These are phyloP conservation scores for Martes flavigula DNA, from an alignment of 2,797 vertebrate species.

Conservation along the genomic window DNA sequence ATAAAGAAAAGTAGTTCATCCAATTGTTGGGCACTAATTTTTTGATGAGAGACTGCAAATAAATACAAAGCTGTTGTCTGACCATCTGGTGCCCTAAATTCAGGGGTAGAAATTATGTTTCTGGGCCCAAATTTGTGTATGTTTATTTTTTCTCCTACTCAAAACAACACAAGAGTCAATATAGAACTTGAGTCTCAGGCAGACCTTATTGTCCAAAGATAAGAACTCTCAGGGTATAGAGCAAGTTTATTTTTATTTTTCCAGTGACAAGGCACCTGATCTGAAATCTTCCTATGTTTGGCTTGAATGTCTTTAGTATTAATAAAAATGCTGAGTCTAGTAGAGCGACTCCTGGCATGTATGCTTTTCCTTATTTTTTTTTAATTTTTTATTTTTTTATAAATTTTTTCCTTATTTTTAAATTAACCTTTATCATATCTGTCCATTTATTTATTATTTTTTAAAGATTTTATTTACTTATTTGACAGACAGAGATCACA, in stretches of 20 bases:
- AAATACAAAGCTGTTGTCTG: background rate
- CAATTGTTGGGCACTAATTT: background rate
- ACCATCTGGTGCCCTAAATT: slow-evolving; percentile 42
- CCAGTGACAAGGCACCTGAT: background rate
- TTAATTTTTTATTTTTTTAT: too few relatives aligned
- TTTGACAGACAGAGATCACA: too few relatives aligned
- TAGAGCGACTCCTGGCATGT: background rate
- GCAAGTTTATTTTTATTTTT: background rate
- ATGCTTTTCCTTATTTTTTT: background rate
- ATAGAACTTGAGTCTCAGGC: background rate
- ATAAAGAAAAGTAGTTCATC: background rate
- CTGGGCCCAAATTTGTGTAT: background rate
- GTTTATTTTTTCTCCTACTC: background rate
- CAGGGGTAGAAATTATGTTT: slow-evolving; percentile 14
- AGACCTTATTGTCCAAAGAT: background rate
- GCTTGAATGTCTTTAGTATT: background rate
- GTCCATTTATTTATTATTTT: background rate
- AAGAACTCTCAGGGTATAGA: background rate
- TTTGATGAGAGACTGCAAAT: slow-evolving; percentile 25
- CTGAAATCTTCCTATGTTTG: background rate
- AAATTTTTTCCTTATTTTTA: background rate
- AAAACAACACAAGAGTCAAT: background rate
- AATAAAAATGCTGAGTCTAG: background rate
- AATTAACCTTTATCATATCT: background rate
- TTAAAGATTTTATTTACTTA: too few relatives aligned